Evolutionary conservation across 2,113 vertebrate genomes (phyloP), one percentile per base, ranked within the genome.

Genomic region (Clarias macrocephalus): DNA sequence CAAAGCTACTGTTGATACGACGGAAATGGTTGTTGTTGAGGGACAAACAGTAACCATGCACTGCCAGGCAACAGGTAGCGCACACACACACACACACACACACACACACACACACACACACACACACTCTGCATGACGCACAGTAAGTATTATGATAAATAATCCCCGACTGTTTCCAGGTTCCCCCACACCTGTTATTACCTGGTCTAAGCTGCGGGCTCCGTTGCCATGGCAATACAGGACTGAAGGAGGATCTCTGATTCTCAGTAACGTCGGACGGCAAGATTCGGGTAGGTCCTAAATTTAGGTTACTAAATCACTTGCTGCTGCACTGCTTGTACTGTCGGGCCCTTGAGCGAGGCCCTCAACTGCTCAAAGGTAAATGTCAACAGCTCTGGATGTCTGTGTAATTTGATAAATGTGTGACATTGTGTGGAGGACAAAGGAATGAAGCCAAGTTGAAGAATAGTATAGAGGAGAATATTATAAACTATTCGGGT

Each of bases 161-260:
- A 73, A 57, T 23, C 54, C 80, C 21, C 25, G 11, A 0, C 33
- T 25, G 8, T 18, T 33, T 30, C 10, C 81, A 99, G 98, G 98
- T 15, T 96, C 94, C 13, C 98, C 98, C 0, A 7, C 54, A 0
- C 98, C 98, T 1, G 92, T 90, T 57, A 95, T 99, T 56, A 94
- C 95, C 66, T 99, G 98, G 98, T 98, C 97, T 7, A 99, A 99
- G 91, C 95, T 99, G 18, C 93, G 98, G 54, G 96, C 98, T 0
- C 98, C 98, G 0, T 89, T 99, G 90, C 98, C 98, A 19, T 99
- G 98, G 98, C 97, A 97, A 90, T 97, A 99, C 93, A 95, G 28
- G 1, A 87, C 96, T 72, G 93, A 85, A 12, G 96, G 95, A 0
- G 90, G 95, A 82, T 95, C 90, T 13, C 92, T 99, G 89, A 93